A percentile compares a stretch with the other conserved stretches of the same genome.
These are phyloP conservation scores for Rhincodon typus DNA, from an alignment of 2,797 vertebrate genomes.

Conservation along the genomic window DNA sequence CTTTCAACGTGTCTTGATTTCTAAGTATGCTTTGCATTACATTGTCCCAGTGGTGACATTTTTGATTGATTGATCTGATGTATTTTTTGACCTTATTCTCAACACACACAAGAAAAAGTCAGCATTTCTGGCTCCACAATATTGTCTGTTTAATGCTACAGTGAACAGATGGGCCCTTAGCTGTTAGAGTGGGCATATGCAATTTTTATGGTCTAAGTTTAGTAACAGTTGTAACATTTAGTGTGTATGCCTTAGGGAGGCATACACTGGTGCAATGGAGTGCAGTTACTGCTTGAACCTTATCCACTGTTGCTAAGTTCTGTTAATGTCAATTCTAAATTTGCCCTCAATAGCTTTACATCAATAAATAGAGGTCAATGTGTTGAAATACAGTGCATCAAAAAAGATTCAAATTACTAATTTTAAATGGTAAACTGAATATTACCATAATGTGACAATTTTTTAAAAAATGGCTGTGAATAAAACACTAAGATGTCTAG, in stretches of 20 bases:
- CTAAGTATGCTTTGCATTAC: background rate
- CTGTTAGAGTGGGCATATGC: slow-evolving; percentile 29
- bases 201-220: slow-evolving; percentile 24
- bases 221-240: slow-evolving; percentile 35
- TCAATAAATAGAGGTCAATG: background rate
- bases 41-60: slow-evolving; percentile 12
- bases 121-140: background rate
- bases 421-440: background rate
- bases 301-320: background rate
- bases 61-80: slow-evolving; percentile 33
- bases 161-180: background rate
- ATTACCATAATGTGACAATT: background rate
- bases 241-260: background rate
- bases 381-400: background rate
- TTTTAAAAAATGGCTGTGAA: background rate
- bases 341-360: background rate
- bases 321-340: background rate
- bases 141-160: slow-evolving; percentile 26
- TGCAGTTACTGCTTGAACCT: background rate
- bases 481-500: background rate
- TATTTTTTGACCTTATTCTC: slow-evolving; percentile 34
- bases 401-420: background rate
- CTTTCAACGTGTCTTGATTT: slow-evolving; percentile 10
- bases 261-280: background rate
- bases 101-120: slow-evolving; percentile 16